Evolutionary conservation across 2,113 vertebrate genomes (phyloP).

Genomic region (Lophochroa leadbeateri): DNA sequence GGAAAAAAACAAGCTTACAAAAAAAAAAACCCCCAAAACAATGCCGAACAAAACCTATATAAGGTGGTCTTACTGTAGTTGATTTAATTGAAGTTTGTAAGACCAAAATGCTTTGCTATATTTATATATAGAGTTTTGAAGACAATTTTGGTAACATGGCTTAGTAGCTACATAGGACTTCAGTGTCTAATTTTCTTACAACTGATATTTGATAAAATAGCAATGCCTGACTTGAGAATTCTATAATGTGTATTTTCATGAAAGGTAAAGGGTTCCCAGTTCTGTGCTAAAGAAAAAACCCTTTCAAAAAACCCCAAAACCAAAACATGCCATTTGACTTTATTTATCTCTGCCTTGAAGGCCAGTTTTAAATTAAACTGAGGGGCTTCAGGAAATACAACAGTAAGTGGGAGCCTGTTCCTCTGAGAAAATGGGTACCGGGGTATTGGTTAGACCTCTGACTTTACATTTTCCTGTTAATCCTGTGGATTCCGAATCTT

Average conservation of each 20-base stretch:
- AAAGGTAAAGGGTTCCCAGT: rapidly evolving
- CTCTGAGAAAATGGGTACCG: rapidly evolving
- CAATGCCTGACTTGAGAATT: background rate
- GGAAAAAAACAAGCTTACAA: background rate
- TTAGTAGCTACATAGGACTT: background rate
- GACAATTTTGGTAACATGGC: background rate
- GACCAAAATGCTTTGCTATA: rapidly evolving
- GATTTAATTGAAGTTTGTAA: background rate
- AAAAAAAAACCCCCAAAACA: background rate
- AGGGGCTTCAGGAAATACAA: rapidly evolving
- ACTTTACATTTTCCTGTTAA: rapidly evolving
- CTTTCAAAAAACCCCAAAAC: background rate
- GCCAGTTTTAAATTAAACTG: background rate
- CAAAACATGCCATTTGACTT: background rate
- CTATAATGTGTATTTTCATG: rapidly evolving
- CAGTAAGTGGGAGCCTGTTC: background rate
- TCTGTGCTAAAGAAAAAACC: background rate
- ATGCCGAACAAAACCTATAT: rapidly evolving
- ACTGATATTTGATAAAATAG: background rate
- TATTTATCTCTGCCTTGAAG: background rate
- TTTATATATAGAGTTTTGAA: background rate
- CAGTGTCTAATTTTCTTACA: rapidly evolving
- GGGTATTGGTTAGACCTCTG: rapidly evolving
- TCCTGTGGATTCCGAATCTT: background rate
- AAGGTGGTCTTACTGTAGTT: background rate